These are phyloP conservation scores for Plagodis pulveraria DNA, from an alignment of 2,888 invertebrate genomes.

Conservation along the genomic window DNA sequence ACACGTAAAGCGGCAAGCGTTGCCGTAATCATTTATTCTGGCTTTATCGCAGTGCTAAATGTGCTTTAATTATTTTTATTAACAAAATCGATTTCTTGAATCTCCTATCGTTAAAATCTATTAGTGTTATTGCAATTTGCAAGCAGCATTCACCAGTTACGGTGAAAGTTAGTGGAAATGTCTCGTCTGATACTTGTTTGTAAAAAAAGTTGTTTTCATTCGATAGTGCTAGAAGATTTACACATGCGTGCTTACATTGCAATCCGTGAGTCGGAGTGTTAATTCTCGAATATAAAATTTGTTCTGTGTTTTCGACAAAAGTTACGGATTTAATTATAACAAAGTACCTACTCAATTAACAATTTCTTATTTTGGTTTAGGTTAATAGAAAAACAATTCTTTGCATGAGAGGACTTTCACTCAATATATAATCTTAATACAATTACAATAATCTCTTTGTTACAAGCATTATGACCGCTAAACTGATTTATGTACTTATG, in stretches of 20 bases:
- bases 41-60: slow-evolving; percentile 70
- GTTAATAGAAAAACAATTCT: slow-evolving; percentile 3
- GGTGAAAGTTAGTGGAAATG: slow-evolving; percentile 74
- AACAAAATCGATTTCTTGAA: slow-evolving; percentile 40
- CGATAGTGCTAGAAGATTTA: slow-evolving; percentile 69
- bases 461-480: no score
- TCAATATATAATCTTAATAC: no score
- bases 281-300: slow-evolving; percentile 57
- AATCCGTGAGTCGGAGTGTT: slow-evolving; percentile 74
- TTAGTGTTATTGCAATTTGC: slow-evolving; percentile 67
- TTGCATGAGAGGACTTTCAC: not conserved
- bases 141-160: slow-evolving; percentile 75
- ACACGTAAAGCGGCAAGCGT: slow-evolving; percentile 81
- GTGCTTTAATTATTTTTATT: slow-evolving; percentile 60
- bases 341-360: slow-evolving; percentile 10
- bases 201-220: slow-evolving; percentile 45
- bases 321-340: slow-evolving; percentile 13
- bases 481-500: no score
- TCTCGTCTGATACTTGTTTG: slow-evolving; percentile 25
- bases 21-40: slow-evolving; percentile 65
- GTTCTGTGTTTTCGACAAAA: slow-evolving; percentile 62
- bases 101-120: slow-evolving; percentile 22
- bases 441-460: no score
- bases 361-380: not conserved
- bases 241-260: slow-evolving; percentile 82